Evolutionary conservation across 2,797 vertebrate genomes (phyloP).

Genomic region (Babyrousa celebensis): DNA sequence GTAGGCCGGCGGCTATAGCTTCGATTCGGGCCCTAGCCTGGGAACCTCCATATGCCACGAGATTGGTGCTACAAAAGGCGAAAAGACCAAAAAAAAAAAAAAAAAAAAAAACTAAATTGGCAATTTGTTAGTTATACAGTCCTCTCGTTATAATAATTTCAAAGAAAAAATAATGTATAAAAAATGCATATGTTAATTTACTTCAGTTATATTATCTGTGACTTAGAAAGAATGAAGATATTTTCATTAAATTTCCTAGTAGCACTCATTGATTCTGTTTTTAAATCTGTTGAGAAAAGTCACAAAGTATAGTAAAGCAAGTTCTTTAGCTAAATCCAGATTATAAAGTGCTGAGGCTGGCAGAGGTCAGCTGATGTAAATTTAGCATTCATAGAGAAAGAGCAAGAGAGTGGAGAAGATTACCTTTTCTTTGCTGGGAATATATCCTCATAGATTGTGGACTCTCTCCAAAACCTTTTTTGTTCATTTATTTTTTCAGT

Average conservation of each 20-base stretch:
- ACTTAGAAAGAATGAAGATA: conserved; percentile 33
- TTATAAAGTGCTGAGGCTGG: conserved; percentile 62
- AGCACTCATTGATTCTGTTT: not conserved
- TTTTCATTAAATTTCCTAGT: conserved; percentile 31
- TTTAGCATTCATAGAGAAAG: conserved; percentile 48
- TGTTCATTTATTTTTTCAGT: not conserved
- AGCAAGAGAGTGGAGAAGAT: not conserved
- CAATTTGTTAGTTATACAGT: conserved; percentile 17
- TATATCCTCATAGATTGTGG: not conserved
- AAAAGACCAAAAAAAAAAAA: too few relatives aligned
- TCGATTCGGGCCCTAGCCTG: too few relatives aligned
- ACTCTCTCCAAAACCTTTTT: not conserved
- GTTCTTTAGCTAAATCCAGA: conserved; percentile 63
- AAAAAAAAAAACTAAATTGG: conserved; percentile 44
- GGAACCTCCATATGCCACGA: too few relatives aligned
- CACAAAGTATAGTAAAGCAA: conserved; percentile 44
- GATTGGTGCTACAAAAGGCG: too few relatives aligned
- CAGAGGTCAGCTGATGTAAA: conserved; percentile 63
- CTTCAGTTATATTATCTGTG: conserved; percentile 55
- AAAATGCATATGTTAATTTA: conserved; percentile 51
- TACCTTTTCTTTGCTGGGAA: conserved; percentile 42
- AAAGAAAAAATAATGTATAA: conserved; percentile 59
- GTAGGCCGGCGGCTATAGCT: too few relatives aligned
- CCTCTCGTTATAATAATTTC: conserved; percentile 59
- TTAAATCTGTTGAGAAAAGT: conserved; percentile 57